phyloP scores from a whole-genome alignment of 2,113 vertebrate species.

The Hemiprocne comata region DNA sequence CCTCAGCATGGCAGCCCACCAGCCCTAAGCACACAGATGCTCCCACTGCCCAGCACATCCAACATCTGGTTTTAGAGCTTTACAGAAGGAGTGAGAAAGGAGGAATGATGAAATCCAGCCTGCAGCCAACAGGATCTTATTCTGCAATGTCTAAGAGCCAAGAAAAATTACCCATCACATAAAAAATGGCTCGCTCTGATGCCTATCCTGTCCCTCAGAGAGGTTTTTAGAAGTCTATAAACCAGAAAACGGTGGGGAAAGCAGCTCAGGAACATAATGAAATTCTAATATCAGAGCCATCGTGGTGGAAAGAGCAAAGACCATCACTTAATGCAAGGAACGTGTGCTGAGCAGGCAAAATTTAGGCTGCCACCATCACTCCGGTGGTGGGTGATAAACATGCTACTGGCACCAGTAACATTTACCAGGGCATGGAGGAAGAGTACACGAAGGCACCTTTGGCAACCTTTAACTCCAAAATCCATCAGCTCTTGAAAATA shows the following conservation, averaged over 20 bases:
- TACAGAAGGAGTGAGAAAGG: background rate
- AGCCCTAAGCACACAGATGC: background rate
- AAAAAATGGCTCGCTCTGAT: fast-evolving
- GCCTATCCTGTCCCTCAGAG: background rate
- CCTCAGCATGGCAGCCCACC: fast-evolving
- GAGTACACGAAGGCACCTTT: slow-evolving; percentile 24
- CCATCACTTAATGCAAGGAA: slow-evolving; percentile 14
- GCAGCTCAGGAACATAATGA: slow-evolving; percentile 12
- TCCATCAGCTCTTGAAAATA: slow-evolving; percentile 55
- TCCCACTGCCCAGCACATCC: background rate
- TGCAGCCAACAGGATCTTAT: background rate
- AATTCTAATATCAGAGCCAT: background rate
- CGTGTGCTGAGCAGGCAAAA: background rate
- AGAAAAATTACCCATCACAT: background rate
- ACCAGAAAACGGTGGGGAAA: background rate
- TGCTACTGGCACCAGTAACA: background rate
- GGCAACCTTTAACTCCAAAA: slow-evolving; percentile 50
- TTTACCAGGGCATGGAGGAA: fast-evolving
- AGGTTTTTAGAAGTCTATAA: background rate
- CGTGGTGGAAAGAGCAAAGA: slow-evolving; percentile 22
- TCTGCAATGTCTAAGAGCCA: background rate
- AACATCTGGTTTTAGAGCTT: background rate
- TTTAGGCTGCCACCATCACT: slow-evolving; percentile 12
- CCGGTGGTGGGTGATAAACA: background rate
- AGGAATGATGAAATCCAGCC: background rate